A percentile compares a stretch with the other conserved stretches of the same genome.
Evolutionary conservation across 2,888 invertebrate genomes (phyloP).

Genomic region (Anarsia innoxiella): DNA sequence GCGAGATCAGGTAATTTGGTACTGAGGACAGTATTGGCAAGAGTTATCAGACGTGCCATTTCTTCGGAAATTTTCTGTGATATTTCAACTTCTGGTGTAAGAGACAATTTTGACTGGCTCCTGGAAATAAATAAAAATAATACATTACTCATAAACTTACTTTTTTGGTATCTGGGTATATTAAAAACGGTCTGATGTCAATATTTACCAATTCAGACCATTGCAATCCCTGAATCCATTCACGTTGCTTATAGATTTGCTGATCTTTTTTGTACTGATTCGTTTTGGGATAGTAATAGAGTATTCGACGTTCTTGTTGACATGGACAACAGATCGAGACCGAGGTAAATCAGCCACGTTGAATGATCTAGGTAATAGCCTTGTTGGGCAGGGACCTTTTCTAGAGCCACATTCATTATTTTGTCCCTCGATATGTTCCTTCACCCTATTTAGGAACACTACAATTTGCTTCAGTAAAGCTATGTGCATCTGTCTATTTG

Average conservation of each 20-base stretch:
- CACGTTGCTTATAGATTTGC: slow-evolving; percentile 64
- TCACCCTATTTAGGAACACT: slow-evolving; percentile 79
- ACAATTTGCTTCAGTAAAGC: slow-evolving; percentile 82
- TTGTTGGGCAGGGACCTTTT: slow-evolving; percentile 28
- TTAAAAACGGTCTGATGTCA: background rate
- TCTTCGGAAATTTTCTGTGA: slow-evolving; percentile 56
- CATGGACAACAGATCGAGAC: slow-evolving; percentile 57
- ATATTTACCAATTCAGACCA: slow-evolving; percentile 47
- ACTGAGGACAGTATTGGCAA: slow-evolving; percentile 66
- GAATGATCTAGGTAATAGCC: slow-evolving; percentile 31
- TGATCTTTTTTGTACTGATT: slow-evolving; percentile 54
- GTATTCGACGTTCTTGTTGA: slow-evolving; percentile 52
- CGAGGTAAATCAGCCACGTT: slow-evolving; percentile 53
- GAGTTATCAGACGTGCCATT: slow-evolving; percentile 62
- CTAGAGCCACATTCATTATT: slow-evolving; percentile 31
- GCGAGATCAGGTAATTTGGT: slow-evolving; percentile 64
- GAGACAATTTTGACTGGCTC: slow-evolving; percentile 51
- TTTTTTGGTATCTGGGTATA: background rate
- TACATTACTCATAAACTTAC: background rate
- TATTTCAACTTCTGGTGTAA: slow-evolving; percentile 48
- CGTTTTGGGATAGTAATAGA: slow-evolving; percentile 44
- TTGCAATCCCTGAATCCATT: slow-evolving; percentile 53
- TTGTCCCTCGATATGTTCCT: slow-evolving; percentile 76
- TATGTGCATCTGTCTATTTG: slow-evolving; percentile 83
- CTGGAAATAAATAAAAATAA: slow-evolving; percentile 32